phyloP scores from a whole-genome alignment of 2,113 vertebrate species.

The Apus apus region DNA sequence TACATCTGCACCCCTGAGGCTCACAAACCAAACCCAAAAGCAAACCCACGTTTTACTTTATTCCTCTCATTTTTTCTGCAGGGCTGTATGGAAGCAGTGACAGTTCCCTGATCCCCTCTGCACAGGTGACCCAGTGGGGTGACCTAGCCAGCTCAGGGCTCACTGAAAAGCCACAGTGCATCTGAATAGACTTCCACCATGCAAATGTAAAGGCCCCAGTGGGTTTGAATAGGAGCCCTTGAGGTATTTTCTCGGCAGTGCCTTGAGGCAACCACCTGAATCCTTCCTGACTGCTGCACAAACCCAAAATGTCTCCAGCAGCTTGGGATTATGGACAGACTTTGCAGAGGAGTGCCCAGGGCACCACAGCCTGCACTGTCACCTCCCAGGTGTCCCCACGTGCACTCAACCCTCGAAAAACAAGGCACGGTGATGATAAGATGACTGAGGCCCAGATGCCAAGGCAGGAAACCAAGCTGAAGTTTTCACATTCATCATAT shows the following conservation, averaged over 20 bases:
- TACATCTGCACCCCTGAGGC: background rate
- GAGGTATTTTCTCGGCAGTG: constrained; percentile 51
- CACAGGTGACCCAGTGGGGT: background rate
- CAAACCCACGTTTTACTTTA: background rate
- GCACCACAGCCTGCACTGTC: background rate
- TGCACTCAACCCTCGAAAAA: background rate
- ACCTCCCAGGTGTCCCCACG: background rate
- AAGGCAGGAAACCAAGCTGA: constrained; percentile 20
- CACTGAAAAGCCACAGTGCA: background rate
- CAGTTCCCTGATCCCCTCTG: background rate
- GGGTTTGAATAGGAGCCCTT: constrained; percentile 36
- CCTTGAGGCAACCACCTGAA: constrained; percentile 61
- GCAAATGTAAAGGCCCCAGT: background rate
- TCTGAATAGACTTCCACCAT: constrained; percentile 1
- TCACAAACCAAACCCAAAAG: background rate
- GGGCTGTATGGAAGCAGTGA: background rate
- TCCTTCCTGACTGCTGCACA: constrained; percentile 30
- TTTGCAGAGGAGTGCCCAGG: background rate
- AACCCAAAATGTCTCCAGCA: background rate
- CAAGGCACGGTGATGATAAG: background rate
- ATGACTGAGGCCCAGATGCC: background rate
- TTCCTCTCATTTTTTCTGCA: background rate
- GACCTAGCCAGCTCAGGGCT: background rate
- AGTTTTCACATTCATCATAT: constrained; percentile 64
- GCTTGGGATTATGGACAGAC: background rate